These are phyloP conservation scores for Drosophila nr. perissopoda DNA, from an alignment of 2,888 invertebrate species.

Conservation along the genomic window DNA sequence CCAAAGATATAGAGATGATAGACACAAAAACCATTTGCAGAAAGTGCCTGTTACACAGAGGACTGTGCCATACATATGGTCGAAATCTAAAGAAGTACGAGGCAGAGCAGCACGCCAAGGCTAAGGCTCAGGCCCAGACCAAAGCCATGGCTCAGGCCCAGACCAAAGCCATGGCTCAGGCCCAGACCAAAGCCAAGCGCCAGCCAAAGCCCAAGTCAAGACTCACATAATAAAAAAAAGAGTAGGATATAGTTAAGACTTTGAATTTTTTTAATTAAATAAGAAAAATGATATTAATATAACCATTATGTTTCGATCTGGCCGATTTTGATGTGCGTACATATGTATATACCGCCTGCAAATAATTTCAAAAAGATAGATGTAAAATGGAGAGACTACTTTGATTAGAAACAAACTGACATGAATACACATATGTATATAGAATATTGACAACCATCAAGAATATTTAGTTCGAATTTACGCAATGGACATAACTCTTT, in stretches of 20 bases:
- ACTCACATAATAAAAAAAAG: neutral
- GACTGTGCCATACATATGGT: conserved; percentile 42
- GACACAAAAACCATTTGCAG: conserved; percentile 34
- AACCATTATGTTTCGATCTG: neutral
- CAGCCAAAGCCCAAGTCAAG: too few relatives aligned
- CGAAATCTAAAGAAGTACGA: conserved; percentile 27
- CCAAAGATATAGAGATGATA: conserved; percentile 42
- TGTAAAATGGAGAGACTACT: neutral
- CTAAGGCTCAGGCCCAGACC: neutral
- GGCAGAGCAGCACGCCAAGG: neutral
- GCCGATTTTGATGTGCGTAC: neutral
- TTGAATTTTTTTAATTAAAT: neutral
- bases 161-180: neutral
- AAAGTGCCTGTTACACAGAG: conserved; percentile 52
- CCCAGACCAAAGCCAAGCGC: too few relatives aligned
- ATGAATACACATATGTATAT: too few relatives aligned
- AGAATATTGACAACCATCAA: neutral
- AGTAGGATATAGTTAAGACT: neutral
- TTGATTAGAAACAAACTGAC: neutral
- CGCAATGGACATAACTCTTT: neutral
- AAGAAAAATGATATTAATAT: neutral
- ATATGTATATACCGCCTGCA: neutral
- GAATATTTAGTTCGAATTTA: neutral
- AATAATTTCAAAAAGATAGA: too few relatives aligned
- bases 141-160: neutral